Conservation (phyloP, 1,140 invertebrate species). For the Goniozus legneri region DNA sequence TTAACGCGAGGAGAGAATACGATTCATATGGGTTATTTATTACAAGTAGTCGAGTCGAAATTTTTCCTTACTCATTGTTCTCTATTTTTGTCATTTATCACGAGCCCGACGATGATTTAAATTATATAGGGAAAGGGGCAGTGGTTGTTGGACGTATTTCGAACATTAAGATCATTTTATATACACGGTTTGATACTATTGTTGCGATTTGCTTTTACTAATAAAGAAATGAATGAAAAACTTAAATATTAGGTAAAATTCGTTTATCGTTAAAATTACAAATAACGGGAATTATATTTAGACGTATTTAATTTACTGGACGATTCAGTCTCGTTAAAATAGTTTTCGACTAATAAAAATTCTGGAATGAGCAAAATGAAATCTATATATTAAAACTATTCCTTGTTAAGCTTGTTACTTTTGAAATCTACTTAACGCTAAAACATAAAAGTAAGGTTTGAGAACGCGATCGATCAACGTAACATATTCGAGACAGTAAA, state of each 20-base stretch:
- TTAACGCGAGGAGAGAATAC: slow-evolving; percentile 9
- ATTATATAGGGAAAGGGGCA: slow-evolving; percentile 17
- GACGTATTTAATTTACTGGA: slow-evolving; percentile 4
- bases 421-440: not conserved
- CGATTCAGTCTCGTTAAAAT: slow-evolving; percentile 18
- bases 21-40: not conserved
- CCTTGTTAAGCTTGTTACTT: not conserved
- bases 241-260: too few relatives aligned
- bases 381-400: not conserved
- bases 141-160: slow-evolving; percentile 29
- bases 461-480: too few relatives aligned
- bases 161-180: not conserved
- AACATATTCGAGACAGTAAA: too few relatives aligned
- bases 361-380: slow-evolving; percentile 15
- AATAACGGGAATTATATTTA: too few relatives aligned
- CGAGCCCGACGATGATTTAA: too few relatives aligned
- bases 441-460: slow-evolving; percentile 10
- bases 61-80: too few relatives aligned
- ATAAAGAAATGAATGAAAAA: slow-evolving; percentile 13
- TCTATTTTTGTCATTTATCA: too few relatives aligned
- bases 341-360: slow-evolving; percentile 7
- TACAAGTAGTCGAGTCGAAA: not conserved
- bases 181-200: too few relatives aligned
- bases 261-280: too few relatives aligned
- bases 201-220: slow-evolving; percentile 6